A percentile compares a stretch with the other conserved stretches of the same genome.
Evolutionary conservation across 2,888 invertebrate species (phyloP).

Genomic region (Teinopalpus imperialis): DNA sequence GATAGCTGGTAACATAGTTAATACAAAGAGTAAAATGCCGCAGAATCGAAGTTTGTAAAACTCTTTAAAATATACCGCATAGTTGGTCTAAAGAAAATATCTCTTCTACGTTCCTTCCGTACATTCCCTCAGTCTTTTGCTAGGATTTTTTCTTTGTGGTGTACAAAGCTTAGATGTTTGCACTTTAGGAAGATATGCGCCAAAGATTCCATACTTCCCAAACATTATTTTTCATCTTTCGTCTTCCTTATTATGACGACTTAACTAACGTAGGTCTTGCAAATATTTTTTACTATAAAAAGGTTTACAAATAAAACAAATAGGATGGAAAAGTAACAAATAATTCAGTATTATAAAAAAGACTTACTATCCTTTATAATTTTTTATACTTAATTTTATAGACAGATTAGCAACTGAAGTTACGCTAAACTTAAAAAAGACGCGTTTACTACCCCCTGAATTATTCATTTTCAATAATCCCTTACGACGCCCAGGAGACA

Average conservation of each 20-base stretch:
- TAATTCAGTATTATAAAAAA: no score
- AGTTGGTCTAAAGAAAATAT: conserved; percentile 17
- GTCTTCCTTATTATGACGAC: no score
- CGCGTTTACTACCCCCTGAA: no score
- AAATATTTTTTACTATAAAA: neutral
- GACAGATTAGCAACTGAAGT: no score
- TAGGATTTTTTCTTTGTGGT: conserved; percentile 20
- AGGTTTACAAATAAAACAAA: no score
- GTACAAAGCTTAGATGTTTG: conserved; percentile 14
- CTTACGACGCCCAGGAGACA: conserved; percentile 1
- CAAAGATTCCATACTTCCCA: conserved; percentile 9
- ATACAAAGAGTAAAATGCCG: conserved; percentile 17
- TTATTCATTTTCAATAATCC: no score
- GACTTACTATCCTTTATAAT: no score
- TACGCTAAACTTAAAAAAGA: no score
- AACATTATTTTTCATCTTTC: neutral
- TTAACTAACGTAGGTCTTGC: no score
- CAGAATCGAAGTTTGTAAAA: conserved; percentile 16
- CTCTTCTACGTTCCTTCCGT: conserved; percentile 10
- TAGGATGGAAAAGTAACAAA: no score
- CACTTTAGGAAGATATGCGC: conserved; percentile 7
- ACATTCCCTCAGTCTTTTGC: conserved; percentile 14
- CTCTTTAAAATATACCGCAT: conserved; percentile 19
- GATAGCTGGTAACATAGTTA: conserved; percentile 8
- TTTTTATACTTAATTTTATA: no score